These are phyloP conservation scores for Drosophila sp. DNA, from an alignment of 1,140 invertebrate genomes.

Conservation along the genomic window DNA sequence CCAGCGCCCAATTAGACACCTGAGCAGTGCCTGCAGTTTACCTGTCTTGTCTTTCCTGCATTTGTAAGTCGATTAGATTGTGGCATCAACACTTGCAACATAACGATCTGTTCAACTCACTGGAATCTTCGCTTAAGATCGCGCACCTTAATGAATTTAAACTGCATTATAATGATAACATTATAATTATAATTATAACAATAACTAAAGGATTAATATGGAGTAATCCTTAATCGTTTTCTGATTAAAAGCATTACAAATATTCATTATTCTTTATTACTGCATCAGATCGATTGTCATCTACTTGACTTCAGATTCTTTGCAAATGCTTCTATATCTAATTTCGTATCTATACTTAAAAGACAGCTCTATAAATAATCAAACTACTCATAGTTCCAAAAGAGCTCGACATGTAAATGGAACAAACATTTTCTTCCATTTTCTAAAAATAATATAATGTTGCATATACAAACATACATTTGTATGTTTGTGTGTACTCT, in stretches of 20 bases:
- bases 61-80: constrained; percentile 38
- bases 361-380: constrained; percentile 64
- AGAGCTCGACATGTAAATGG: constrained; percentile 68
- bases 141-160: too few relatives aligned
- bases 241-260: too few relatives aligned
- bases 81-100: constrained; percentile 2
- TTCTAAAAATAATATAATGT: constrained; percentile 44
- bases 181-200: too few relatives aligned
- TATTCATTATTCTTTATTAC: too few relatives aligned
- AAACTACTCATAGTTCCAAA: constrained; percentile 21
- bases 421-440: constrained; percentile 59
- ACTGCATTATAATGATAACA: too few relatives aligned
- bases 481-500: neutral
- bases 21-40: constrained; percentile 39
- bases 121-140: neutral
- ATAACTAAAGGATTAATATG: too few relatives aligned
- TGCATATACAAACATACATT: constrained; percentile 9
- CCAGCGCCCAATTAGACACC: constrained; percentile 82
- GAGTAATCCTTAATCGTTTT: too few relatives aligned
- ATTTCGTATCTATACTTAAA: constrained; percentile 63
- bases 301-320: neutral
- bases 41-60: constrained; percentile 1
- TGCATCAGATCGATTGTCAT: too few relatives aligned
- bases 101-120: neutral
- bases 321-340: neutral